A percentile compares a stretch with the other conserved stretches of the same genome.
Conservation (phyloP, 92 coral and sea anemone genomes). For the Zoanthus gigantus region DNA sequence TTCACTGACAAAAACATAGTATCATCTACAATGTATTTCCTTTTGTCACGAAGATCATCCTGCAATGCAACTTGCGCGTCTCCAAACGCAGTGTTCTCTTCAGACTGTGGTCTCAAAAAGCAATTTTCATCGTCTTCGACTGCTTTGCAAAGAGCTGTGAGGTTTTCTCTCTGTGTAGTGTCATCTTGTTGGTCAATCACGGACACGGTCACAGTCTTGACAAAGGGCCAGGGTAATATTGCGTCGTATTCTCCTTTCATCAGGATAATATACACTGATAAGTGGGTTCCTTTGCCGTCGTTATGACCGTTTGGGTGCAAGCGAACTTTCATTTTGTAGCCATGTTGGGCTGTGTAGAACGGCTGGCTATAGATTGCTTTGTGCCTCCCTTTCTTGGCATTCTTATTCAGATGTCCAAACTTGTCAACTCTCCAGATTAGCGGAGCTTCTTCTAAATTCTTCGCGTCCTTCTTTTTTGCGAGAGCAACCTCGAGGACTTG, state of each 20-base stretch:
- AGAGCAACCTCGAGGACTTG: slow-evolving; percentile 21
- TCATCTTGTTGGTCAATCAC: slow-evolving; percentile 35
- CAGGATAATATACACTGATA: slow-evolving; percentile 25
- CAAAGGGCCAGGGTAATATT: slow-evolving; percentile 37
- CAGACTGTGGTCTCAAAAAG: slow-evolving; percentile 19
- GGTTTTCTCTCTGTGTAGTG: slow-evolving; percentile 28
- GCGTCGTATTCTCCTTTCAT: slow-evolving; percentile 42
- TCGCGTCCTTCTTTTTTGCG: background rate
- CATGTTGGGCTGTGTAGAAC: slow-evolving; percentile 28
- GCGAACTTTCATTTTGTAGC: slow-evolving; percentile 46
- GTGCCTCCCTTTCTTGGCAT: slow-evolving; percentile 39
- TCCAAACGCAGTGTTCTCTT: slow-evolving; percentile 22
- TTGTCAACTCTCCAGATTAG: slow-evolving; percentile 36
- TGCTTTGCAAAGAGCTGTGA: slow-evolving; percentile 18
- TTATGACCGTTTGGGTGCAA: slow-evolving; percentile 34
- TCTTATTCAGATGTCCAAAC: slow-evolving; percentile 22
- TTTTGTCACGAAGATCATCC: slow-evolving; percentile 25
- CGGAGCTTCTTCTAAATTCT: slow-evolving; percentile 3
- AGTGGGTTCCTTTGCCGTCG: slow-evolving; percentile 37
- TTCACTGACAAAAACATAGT: slow-evolving; percentile 10
- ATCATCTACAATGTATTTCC: slow-evolving; percentile 29
- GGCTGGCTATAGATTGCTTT: slow-evolving; percentile 24
- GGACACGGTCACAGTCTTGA: slow-evolving; percentile 22
- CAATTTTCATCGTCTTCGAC: slow-evolving; percentile 3
- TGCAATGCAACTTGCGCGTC: slow-evolving; percentile 11